Evolutionary conservation across 2,888 invertebrate genomes (phyloP), one percentile per base, ranked within the genome.

Genomic region (Ischnus inquisitorius): DNA sequence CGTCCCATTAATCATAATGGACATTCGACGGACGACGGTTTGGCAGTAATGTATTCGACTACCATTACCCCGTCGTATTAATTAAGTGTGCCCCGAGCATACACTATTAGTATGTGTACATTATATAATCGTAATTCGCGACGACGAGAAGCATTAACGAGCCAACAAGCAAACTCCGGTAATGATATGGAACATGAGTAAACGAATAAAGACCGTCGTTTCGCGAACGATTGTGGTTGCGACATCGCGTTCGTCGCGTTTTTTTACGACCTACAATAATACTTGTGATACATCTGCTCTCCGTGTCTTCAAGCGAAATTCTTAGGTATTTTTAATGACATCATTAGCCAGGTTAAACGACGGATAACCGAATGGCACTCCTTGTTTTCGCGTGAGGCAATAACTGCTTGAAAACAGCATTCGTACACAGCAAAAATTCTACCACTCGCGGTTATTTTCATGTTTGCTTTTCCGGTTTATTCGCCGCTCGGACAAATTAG

Each of bases 1-100:
- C 81, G 82, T 84, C 84, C 87, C 85, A 90, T 90, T 88, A 89
- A 88, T 90, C 90, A 88, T 80, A 85, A 76, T 81, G 79, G 84
- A 87, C 88, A 90, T 89, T 90, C 89, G 88, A 88, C 76, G 60
- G 51, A 64, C 43, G 46, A 16, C 54, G 22, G 34, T 22, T 19
- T 65, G 25, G 25, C 76, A 43, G 28, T 79, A 46, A 83, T 79
- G 46, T 72, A 79, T 72, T 46, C 41, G 62, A 22, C 72, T 62
- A 72, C 77, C 62, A 67, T 76, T 76, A 65, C 71, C 43, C 25
- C 43, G 46, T 65, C 43, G 64, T 34, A 71, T 39, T 46, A n/a
- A 25, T 22, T 25, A 41, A 60, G 12, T 62, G 10, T 48, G 54
- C 2, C 25, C 41, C 19, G 34, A 6, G 14, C 25, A 12, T n/a